phyloP scores from a whole-genome alignment of 2,113 vertebrate species.

The Tychaedon coryphoeus region DNA sequence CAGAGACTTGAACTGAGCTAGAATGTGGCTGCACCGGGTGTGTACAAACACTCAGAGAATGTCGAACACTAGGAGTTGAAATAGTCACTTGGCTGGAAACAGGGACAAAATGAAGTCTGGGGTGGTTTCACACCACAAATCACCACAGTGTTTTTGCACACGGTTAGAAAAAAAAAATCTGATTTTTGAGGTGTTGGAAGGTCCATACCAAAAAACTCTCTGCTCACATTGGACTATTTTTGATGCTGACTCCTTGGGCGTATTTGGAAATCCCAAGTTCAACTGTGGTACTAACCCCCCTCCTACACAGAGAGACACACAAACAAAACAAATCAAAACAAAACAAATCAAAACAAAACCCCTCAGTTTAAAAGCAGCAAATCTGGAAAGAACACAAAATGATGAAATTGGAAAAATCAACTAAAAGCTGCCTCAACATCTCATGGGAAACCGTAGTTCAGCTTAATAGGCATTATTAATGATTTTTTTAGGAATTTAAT shows the following conservation, averaged over 20 bases:
- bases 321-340: neutral
- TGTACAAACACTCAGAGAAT: neutral
- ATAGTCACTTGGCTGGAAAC: neutral
- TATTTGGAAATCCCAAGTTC: neutral
- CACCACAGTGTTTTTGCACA: neutral
- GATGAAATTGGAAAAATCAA: neutral
- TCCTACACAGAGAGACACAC: neutral
- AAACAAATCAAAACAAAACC: neutral
- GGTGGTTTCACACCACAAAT: neutral
- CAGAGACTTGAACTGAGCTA: neutral
- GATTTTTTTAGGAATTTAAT: neutral
- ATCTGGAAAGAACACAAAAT: neutral
- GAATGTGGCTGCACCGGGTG: neutral
- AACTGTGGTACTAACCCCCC: neutral
- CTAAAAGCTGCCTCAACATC: neutral
- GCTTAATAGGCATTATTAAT: conserved; percentile 1
- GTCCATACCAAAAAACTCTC: neutral
- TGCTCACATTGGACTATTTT: neutral
- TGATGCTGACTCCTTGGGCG: neutral
- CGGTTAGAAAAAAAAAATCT: neutral
- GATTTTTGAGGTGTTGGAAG: neutral
- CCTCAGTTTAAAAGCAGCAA: neutral
- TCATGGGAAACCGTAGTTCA: neutral
- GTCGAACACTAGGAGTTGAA: neutral
- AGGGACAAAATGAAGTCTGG: neutral